Evolutionary conservation across 2,113 vertebrate genomes (phyloP).

Genomic region (Hiodon tergisus): DNA sequence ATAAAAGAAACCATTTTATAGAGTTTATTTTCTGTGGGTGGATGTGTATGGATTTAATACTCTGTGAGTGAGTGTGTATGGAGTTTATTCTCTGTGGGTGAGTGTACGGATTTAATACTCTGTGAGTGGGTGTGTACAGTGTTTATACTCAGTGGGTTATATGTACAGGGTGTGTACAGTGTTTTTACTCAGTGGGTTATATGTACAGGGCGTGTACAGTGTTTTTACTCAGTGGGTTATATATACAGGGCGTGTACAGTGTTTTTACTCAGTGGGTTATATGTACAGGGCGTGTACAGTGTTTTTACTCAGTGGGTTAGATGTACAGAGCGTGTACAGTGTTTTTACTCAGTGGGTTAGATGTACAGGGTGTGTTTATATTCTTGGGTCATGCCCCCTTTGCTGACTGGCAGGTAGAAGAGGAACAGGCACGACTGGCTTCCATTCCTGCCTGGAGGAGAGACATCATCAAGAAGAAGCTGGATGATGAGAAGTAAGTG

Average conservation of each 20-base stretch:
- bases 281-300: too few relatives aligned
- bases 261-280: neutral
- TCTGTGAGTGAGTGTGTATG: neutral
- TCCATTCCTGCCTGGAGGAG: constrained; percentile 92
- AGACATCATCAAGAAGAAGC: constrained; percentile 91
- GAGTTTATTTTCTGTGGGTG: neutral
- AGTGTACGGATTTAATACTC: neutral
- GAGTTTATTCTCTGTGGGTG: neutral
- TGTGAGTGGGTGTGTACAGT: neutral
- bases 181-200: too few relatives aligned
- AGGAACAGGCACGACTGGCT: constrained; percentile 78
- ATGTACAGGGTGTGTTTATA: neutral
- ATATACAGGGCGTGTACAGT: neutral
- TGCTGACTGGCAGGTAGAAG: constrained; percentile 65
- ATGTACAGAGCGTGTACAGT: too few relatives aligned
- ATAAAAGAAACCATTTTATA: too few relatives aligned
- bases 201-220: too few relatives aligned
- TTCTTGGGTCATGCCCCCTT: constrained; percentile 13
- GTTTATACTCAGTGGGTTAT: neutral
- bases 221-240: too few relatives aligned
- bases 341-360: too few relatives aligned
- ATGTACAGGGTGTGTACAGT: too few relatives aligned
- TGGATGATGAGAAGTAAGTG: constrained; percentile 88
- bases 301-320: too few relatives aligned
- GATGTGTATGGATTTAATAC: neutral